Base-by-base conservation (phyloP, 1,140 invertebrate species). In the Drosophila sp. region DNA sequence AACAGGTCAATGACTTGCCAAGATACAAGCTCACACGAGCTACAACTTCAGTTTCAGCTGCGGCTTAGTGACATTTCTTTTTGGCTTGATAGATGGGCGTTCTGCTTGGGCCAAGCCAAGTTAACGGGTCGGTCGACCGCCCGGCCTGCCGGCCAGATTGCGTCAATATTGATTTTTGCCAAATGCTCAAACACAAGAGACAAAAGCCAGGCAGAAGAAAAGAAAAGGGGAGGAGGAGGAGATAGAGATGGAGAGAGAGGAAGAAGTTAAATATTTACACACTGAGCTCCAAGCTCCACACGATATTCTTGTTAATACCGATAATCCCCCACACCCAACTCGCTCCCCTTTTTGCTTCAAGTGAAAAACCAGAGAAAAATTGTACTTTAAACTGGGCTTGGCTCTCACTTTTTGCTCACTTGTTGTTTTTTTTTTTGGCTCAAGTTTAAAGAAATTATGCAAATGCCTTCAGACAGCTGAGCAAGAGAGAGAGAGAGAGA, bases 141-240 rank as follows among this genome's bases (percentile, higher is more conserved):
- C 35, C 35, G 8, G 8, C 35, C 35, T 1, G 35, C 8, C n/a
- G 44, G 41, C 47, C 56, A 32, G 33, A 58, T 74, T 85, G 77
- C 81, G 76, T 86, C 80, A 86, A 86, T 86, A 86, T 86, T 86
- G 83, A 86, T 76, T 79, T 50, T 86, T 79, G 83, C 79, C 54
- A 79, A 78, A 74, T 57, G 67, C 40, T 17, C 40, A 60, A 30
- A 38, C 25, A 56, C 32, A 73, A 38, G 10, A 38, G 10, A 10
- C 2, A 35, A 35, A 35, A 8, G 10, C 33, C 33, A 35, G 2
- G 33, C 7, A 35, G 7, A 8, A 35, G 33, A 35, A 8, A 55
- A 30, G 66, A 17, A 33, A 40, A 44, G 38, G 30, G 63, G 30
- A 10, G 32, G 38, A 73, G 29, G 27, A 56, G 35, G 29, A 33